Percentiles rank a stretch among this genome's conserved stretches.
These are phyloP conservation scores for Lymantria dispar DNA, from an alignment of 2,888 invertebrate species.

Conservation along the genomic window DNA sequence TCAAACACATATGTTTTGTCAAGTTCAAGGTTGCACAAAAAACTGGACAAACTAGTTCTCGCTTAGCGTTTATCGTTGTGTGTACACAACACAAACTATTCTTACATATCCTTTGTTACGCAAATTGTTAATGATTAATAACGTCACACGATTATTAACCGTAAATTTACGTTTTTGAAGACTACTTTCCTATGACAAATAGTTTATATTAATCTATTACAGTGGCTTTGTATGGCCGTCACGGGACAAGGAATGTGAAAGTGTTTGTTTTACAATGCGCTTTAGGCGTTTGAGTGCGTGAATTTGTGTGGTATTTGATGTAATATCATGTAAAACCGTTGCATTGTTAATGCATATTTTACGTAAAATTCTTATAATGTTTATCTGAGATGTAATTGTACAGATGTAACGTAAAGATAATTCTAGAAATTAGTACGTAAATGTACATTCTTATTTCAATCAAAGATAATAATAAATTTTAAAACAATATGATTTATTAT, in stretches of 20 bases:
- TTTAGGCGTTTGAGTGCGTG: conserved; percentile 16
- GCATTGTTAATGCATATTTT: not conserved
- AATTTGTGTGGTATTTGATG: conserved; percentile 5
- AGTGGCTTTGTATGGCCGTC: conserved; percentile 47
- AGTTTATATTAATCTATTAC: conserved; percentile 9
- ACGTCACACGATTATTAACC: conserved; percentile 9
- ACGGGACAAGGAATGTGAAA: conserved; percentile 64
- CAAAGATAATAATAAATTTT: too few species aligned
- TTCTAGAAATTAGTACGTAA: too few species aligned
- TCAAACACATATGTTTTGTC: conserved; percentile 3
- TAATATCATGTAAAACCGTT: conserved; percentile 12
- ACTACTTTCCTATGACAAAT: conserved; percentile 16
- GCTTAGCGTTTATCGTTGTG: conserved; percentile 12
- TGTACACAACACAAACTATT: conserved; percentile 5
- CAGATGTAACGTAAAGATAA: not conserved
- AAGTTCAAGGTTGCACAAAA: conserved; percentile 31
- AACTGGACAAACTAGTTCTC: conserved; percentile 5
- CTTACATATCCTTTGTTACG: conserved; percentile 28
- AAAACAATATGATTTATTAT: too few species aligned
- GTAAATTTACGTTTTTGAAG: conserved; percentile 2
- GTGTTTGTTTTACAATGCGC: conserved; percentile 41
- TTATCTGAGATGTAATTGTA: not conserved
- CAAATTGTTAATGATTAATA: conserved; percentile 13
- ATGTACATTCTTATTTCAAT: too few species aligned
- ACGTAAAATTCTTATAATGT: not conserved